Conservation (phyloP, 1,140 invertebrate species). For the Wiebesia pumilae region DNA sequence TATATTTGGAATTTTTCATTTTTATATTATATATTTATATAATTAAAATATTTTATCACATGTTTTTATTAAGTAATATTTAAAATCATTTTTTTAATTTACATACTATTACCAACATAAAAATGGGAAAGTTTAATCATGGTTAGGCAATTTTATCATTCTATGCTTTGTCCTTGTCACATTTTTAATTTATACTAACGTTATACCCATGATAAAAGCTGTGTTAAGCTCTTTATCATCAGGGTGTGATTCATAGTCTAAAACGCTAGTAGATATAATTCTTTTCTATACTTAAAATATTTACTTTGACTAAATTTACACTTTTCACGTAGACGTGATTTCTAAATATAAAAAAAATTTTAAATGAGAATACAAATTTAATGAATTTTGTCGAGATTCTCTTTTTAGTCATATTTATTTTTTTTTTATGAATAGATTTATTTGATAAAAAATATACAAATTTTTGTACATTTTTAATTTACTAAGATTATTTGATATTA, state of each 20-base stretch:
- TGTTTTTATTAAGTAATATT: not conserved
- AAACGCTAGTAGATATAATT: not conserved
- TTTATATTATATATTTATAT: not conserved
- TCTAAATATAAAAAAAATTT: not conserved
- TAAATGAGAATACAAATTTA: too few species aligned
- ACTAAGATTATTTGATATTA: too few species aligned
- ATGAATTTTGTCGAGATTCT: too few species aligned
- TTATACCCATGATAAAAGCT: not conserved
- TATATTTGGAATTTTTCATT: not conserved
- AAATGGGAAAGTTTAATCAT: not conserved
- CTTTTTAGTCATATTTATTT: too few species aligned
- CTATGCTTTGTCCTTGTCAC: constrained; percentile 5
- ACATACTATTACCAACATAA: not conserved
- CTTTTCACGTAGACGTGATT: not conserved
- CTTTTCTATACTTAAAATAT: not conserved
- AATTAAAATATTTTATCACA: not conserved
- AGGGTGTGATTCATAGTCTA: not conserved
- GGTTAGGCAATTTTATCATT: not conserved
- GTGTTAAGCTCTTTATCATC: not conserved
- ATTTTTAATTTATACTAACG: not conserved
- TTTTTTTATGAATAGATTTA: too few species aligned
- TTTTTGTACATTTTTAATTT: too few species aligned
- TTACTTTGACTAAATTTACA: not conserved
- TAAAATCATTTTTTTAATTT: not conserved
- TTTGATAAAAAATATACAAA: too few species aligned